Evolutionary conservation across 2,888 invertebrate species (phyloP).

Genomic region (Oxyscelio sp.): DNA sequence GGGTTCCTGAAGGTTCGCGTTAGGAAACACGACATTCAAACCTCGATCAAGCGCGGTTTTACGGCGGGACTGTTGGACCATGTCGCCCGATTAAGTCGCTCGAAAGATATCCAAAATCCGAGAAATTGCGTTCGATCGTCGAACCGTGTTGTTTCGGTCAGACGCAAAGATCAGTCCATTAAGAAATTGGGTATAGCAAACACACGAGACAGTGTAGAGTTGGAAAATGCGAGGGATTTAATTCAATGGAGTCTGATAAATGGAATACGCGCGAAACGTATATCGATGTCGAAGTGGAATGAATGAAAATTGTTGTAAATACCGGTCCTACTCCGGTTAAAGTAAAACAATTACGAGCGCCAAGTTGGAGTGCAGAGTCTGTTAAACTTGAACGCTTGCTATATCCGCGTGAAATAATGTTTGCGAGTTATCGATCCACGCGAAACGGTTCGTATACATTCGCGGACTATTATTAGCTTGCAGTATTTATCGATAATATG

Average conservation of each 20-base stretch:
- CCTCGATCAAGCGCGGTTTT: slow-evolving; percentile 37
- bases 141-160: no score
- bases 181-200: no score
- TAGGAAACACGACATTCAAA: slow-evolving; percentile 32
- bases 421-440: slow-evolving; percentile 58
- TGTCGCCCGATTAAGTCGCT: neutral
- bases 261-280: neutral
- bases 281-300: neutral
- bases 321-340: neutral
- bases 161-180: neutral
- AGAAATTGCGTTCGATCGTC: neutral
- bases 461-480: slow-evolving; percentile 51
- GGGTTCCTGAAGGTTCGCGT: slow-evolving; percentile 38
- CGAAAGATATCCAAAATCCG: no score
- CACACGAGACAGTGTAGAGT: no score
- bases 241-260: neutral
- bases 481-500: slow-evolving; percentile 60
- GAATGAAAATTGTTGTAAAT: neutral
- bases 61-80: neutral
- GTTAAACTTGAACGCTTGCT: slow-evolving; percentile 13
- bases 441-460: slow-evolving; percentile 38
- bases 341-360: slow-evolving; percentile 12
- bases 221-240: neutral
- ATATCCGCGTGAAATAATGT: slow-evolving; percentile 61
- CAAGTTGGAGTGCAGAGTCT: slow-evolving; percentile 2